Percentiles rank a stretch among this genome's conserved stretches.
These are phyloP conservation scores for Plotosus lineatus DNA, from an alignment of 2,113 vertebrate genomes.

Conservation along the genomic window DNA sequence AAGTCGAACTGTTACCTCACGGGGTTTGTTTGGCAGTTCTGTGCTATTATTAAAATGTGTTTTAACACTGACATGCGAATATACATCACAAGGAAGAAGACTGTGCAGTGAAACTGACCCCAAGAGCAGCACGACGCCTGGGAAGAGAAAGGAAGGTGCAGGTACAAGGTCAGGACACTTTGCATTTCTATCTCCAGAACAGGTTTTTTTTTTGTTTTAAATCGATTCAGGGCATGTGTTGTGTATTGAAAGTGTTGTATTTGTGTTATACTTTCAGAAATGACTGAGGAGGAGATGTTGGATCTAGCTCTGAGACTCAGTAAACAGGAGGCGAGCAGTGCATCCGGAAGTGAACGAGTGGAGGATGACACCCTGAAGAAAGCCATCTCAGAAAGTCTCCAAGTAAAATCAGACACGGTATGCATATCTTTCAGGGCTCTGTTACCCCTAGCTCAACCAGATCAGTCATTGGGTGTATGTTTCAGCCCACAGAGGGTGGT, in stretches of 20 bases:
- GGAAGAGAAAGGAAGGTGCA: conserved; percentile 31
- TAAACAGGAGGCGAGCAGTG: conserved; percentile 82
- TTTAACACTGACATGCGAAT: background rate
- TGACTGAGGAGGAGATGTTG: conserved; percentile 96
- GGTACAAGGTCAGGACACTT: conserved; percentile 13
- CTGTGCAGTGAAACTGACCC: background rate
- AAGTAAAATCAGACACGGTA: conserved; percentile 82
- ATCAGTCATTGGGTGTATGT: no score
- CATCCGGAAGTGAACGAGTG: conserved; percentile 72
- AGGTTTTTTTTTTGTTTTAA: background rate
- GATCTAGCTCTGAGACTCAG: conserved; percentile 88
- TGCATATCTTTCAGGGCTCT: no score
- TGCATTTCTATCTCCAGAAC: background rate
- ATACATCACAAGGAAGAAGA: conserved; percentile 29
- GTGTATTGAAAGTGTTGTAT: background rate
- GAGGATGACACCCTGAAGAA: conserved; percentile 86
- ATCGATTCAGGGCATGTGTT: background rate
- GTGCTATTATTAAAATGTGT: background rate
- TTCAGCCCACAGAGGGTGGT: no score
- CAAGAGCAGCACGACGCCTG: conserved; percentile 18
- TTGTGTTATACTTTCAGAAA: conserved; percentile 75
- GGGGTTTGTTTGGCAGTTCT: background rate
- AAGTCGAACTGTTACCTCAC: no score
- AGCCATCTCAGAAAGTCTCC: conserved; percentile 87
- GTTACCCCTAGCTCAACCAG: no score